These are phyloP conservation scores for Oryzias dopingdopingensis DNA, from an alignment of 2,797 vertebrate species.

Conservation along the genomic window DNA sequence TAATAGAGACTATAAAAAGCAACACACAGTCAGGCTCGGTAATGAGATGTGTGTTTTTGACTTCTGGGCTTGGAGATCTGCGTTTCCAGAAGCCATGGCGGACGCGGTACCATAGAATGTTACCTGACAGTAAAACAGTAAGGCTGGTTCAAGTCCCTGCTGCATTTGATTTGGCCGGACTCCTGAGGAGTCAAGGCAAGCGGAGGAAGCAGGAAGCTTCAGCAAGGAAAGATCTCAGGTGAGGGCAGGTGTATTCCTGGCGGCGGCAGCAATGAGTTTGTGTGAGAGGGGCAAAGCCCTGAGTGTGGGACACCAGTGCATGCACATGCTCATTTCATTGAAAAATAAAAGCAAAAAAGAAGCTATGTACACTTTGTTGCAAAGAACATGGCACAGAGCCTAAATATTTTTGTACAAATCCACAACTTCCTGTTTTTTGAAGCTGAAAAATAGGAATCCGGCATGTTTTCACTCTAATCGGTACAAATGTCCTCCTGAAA, in stretches of 20 bases:
- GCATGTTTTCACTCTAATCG: slow-evolving; percentile 58
- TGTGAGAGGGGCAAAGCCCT: slow-evolving; percentile 58
- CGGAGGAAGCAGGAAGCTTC: slow-evolving; percentile 41
- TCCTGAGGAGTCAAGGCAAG: slow-evolving; percentile 42
- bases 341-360: slow-evolving; percentile 10
- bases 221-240: slow-evolving; percentile 46
- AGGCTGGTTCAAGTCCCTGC: slow-evolving; percentile 67
- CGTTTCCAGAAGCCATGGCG: slow-evolving; percentile 53
- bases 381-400: slow-evolving; percentile 39
- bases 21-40: slow-evolving; percentile 50
- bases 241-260: slow-evolving; percentile 34
- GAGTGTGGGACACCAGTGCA: slow-evolving; percentile 69
- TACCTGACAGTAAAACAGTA: slow-evolving; percentile 50
- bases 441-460: slow-evolving; percentile 46
- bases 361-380: slow-evolving; percentile 21
- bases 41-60: slow-evolving; percentile 63
- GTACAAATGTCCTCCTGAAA: slow-evolving; percentile 58
- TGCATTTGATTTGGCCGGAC: slow-evolving; percentile 50
- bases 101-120: slow-evolving; percentile 39
- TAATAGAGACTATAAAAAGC: slow-evolving; percentile 15
- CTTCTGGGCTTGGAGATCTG: slow-evolving; percentile 63
- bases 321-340: slow-evolving; percentile 69
- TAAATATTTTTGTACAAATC: slow-evolving; percentile 53
- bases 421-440: slow-evolving; percentile 38
- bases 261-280: slow-evolving; percentile 26